Conservation (phyloP, 2,888 invertebrate genomes). For the Conchocele bisecta region DNA sequence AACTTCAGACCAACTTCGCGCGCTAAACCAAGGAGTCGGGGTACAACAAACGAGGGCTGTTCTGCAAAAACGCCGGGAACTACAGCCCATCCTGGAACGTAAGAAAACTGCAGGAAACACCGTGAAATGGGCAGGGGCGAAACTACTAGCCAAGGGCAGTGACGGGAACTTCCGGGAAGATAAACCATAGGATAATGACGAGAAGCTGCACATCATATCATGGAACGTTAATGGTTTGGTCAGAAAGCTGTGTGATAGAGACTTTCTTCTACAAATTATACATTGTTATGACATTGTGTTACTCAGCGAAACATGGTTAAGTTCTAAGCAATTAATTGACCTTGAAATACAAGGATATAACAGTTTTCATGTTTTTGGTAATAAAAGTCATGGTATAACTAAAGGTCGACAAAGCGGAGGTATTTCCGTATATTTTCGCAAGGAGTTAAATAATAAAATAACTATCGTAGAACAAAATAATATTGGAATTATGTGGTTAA, state of each 20-base stretch:
- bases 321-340: background rate
- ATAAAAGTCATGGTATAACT: background rate
- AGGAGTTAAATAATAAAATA: background rate
- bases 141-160: background rate
- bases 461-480: background rate
- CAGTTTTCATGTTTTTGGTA: background rate
- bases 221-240: constrained; percentile 7
- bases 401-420: constrained; percentile 6
- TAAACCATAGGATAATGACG: background rate
- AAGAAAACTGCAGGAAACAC: background rate
- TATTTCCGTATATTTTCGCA: constrained; percentile 4
- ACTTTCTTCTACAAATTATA: background rate
- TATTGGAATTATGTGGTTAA: constrained; percentile 3
- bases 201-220: background rate
- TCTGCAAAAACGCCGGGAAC: background rate
- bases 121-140: constrained; percentile 4
- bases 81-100: background rate
- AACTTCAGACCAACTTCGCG: too few relatives aligned
- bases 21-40: constrained; percentile 3
- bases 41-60: constrained; percentile 7
- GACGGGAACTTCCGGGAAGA: background rate
- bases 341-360: background rate
- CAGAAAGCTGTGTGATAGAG: constrained; percentile 5
- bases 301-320: constrained; percentile 1
- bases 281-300: constrained; percentile 1